Evolutionary conservation across 2,888 invertebrate genomes (phyloP), one percentile per base, ranked within the genome.

Genomic region (Amorpha juglandis): DNA sequence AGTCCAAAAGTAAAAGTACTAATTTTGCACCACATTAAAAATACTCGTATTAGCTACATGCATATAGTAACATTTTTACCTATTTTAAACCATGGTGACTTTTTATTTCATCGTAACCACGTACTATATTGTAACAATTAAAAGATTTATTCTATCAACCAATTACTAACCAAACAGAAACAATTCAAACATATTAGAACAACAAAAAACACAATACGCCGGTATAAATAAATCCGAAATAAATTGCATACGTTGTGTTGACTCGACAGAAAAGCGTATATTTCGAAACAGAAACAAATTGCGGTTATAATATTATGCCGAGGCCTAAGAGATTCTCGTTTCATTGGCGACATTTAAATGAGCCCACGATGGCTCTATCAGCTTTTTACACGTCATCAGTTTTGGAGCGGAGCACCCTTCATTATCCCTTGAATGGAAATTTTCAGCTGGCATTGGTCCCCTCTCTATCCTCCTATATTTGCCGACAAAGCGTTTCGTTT

Each of bases 381-480:
- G 84, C 79, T 83, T 88, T 84, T 87, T 82, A 84, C 88, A 89
- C 87, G 90, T 91, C 91, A 91, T 91, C 91, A 88, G 82, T 90
- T 90, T 89, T 80, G 68, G 72, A 79, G 78, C 76, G 74, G 74
- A 87, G 87, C 78, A 81, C 86, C 85, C 90, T 90, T 86, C 84
- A 87, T 84, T 84, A 81, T 81, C 78, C 81, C 82, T 82, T 83
- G 81, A 86, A 88, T 84, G 81, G 79, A 84, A 84, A 82, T 85
- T 88, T 82, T 81, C 79, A 84, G 81, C 78, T 78, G 77, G 74
- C 76, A 78, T 77, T 78, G 75, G 77, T 74, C 76, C 73, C 74
- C 75, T 64, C 74, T 74, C 75, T 67, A 69, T 64, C 50, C 16
- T 72, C 62, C 74, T 79, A 77, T 82, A 84, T 82, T 78, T 79